Evolutionary conservation across 1,140 invertebrate genomes (phyloP).

Genomic region (Gerris buenoi): DNA sequence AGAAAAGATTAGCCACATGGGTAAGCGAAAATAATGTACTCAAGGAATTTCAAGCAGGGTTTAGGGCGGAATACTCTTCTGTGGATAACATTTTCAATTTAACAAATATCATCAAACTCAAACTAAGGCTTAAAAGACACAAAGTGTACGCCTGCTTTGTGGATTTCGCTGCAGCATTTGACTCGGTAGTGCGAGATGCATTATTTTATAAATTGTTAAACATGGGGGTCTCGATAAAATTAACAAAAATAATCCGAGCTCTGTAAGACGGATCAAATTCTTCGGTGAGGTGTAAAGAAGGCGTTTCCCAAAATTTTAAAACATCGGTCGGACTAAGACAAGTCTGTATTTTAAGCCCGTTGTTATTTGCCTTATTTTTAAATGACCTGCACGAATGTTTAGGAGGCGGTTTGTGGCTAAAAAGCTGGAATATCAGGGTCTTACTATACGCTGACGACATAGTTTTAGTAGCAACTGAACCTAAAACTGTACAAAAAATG

Average conservation of each 20-base stretch:
- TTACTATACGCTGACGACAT: not conserved
- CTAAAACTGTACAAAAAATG: conserved; percentile 10
- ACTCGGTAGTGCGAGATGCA: not conserved
- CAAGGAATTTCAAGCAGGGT: not conserved
- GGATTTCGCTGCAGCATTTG: not conserved
- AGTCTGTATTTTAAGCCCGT: not conserved
- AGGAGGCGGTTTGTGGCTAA: not conserved
- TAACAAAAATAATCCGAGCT: not conserved
- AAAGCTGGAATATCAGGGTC: not conserved
- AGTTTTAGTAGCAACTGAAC: not conserved
- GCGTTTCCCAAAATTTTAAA: not conserved
- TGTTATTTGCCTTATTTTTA: not conserved
- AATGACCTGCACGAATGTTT: not conserved
- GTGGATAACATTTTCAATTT: not conserved
- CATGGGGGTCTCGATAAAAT: not conserved
- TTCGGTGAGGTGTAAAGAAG: not conserved
- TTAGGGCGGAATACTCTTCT: not conserved
- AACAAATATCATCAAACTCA: not conserved
- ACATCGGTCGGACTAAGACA: not conserved
- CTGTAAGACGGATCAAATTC: not conserved
- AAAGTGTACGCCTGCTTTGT: not conserved
- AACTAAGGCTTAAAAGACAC: not conserved
- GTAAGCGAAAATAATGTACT: not conserved
- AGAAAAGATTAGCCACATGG: not conserved
- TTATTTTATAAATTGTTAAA: not conserved